These are phyloP conservation scores for Archocentrus centrarchus DNA, from an alignment of 2,113 vertebrate genomes.

Conservation along the genomic window DNA sequence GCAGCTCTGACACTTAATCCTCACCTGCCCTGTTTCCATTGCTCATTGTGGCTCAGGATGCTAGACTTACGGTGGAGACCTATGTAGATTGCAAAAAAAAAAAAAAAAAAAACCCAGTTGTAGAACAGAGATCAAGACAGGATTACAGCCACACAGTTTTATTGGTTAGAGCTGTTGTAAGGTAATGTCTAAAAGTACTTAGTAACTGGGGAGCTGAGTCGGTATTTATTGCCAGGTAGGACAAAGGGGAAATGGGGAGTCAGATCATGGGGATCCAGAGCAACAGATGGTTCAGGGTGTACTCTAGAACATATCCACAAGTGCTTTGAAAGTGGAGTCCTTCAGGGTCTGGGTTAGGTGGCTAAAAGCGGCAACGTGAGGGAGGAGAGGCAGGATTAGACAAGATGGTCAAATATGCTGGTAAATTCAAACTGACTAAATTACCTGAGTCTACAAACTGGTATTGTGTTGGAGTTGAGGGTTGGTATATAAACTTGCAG, in stretches of 20 bases:
- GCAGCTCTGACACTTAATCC: too few species aligned
- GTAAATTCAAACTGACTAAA: too few species aligned
- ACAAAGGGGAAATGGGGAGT: neutral
- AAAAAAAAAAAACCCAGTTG: neutral
- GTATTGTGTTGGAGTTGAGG: too few species aligned
- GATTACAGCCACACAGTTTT: neutral
- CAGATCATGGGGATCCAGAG: neutral
- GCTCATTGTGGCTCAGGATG: too few species aligned
- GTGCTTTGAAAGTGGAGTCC: neutral
- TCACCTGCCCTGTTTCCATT: too few species aligned
- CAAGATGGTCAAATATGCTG: too few species aligned
- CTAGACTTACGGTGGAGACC: too few species aligned
- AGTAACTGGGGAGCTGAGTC: neutral
- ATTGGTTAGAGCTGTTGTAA: neutral
- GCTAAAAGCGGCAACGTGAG: neutral
- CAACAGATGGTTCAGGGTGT: neutral
- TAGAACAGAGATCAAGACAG: neutral
- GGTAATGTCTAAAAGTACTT: neutral
- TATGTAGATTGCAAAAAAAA: too few species aligned
- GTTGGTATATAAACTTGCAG: too few species aligned
- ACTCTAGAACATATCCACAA: neutral
- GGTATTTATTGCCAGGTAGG: rapidly evolving
- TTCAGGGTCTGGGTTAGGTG: neutral
- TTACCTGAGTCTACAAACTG: too few species aligned
- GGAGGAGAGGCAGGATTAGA: too few species aligned